Conservation (phyloP, 2,797 vertebrate species). For the Cottoperca gobio region DNA sequence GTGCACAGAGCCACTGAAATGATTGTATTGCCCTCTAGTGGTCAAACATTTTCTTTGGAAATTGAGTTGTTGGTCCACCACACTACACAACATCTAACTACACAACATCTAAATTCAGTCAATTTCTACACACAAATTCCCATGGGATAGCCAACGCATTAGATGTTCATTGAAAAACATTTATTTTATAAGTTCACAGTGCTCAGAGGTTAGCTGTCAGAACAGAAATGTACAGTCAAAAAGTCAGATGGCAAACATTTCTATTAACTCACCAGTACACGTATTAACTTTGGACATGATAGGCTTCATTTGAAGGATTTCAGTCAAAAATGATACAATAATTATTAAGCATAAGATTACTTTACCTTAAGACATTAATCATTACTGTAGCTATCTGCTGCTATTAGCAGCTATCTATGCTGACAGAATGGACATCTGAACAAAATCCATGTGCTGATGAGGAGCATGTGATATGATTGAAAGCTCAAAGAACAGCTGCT, state of each 20-base stretch:
- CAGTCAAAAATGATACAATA: not conserved
- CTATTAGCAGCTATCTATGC: not conserved
- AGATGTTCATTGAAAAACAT: slow-evolving; percentile 47
- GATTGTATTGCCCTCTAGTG: slow-evolving; percentile 69
- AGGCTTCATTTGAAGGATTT: slow-evolving; percentile 6
- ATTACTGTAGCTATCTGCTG: not conserved
- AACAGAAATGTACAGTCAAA: slow-evolving; percentile 57
- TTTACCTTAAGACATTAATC: not conserved
- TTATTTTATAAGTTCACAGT: slow-evolving; percentile 69
- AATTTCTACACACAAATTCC: not conserved
- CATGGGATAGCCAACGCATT: not conserved
- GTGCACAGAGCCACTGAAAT: not conserved
- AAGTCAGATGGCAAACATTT: slow-evolving; percentile 41
- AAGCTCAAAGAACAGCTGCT: not conserved
- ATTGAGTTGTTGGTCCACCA: not conserved
- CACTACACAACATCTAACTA: too few relatives aligned
- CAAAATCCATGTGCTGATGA: not conserved
- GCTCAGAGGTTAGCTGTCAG: slow-evolving; percentile 60
- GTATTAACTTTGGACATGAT: not conserved
- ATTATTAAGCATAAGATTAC: not conserved
- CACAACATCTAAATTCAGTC: too few relatives aligned
- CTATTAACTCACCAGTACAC: not conserved
- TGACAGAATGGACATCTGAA: not conserved
- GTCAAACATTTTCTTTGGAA: not conserved
- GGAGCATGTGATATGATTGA: not conserved